phyloP scores from a whole-genome alignment of 2,797 vertebrate species.

The Gymnocypris eckloni region DNA sequence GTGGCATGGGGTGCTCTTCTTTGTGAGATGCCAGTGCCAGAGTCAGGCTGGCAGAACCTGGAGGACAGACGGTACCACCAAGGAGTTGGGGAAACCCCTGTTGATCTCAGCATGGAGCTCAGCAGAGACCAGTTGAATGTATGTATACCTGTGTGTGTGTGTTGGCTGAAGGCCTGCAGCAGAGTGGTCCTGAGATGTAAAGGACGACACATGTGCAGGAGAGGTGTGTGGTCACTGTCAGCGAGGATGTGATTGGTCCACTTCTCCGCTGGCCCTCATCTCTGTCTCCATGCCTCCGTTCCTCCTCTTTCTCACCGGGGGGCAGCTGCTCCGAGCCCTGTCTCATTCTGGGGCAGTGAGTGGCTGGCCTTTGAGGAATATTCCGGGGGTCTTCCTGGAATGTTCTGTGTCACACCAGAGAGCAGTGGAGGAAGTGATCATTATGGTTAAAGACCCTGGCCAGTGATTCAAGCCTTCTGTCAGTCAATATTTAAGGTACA shows the following conservation, averaged over 20 bases:
- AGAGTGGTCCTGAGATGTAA: slow-evolving; percentile 81
- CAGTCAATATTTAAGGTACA: not conserved
- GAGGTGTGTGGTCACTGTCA: slow-evolving; percentile 70
- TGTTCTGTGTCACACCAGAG: slow-evolving; percentile 45
- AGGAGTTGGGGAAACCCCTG: slow-evolving; percentile 51
- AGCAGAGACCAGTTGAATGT: slow-evolving; percentile 37
- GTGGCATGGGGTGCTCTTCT: slow-evolving; percentile 25
- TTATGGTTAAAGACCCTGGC: not conserved
- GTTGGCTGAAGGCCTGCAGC: slow-evolving; percentile 71
- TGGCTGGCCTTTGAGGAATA: slow-evolving; percentile 76
- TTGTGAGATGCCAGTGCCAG: slow-evolving; percentile 54
- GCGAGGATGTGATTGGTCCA: slow-evolving; percentile 49
- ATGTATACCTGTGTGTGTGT: slow-evolving; percentile 44
- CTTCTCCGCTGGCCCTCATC: slow-evolving; percentile 57
- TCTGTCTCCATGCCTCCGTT: slow-evolving; percentile 63
- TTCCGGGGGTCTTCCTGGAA: slow-evolving; percentile 80
- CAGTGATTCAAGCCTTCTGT: not conserved
- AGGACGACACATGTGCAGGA: slow-evolving; percentile 65
- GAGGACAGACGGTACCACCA: slow-evolving; percentile 50
- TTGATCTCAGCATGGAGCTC: slow-evolving; percentile 44
- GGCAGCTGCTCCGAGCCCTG: slow-evolving; percentile 65
- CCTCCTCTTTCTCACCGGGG: slow-evolving; percentile 74
- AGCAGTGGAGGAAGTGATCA: slow-evolving; percentile 24
- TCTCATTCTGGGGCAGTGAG: slow-evolving; percentile 72
- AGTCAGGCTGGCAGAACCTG: slow-evolving; percentile 44